Conservation (phyloP, 2,888 invertebrate species). For the Dryadula phaetusa region DNA sequence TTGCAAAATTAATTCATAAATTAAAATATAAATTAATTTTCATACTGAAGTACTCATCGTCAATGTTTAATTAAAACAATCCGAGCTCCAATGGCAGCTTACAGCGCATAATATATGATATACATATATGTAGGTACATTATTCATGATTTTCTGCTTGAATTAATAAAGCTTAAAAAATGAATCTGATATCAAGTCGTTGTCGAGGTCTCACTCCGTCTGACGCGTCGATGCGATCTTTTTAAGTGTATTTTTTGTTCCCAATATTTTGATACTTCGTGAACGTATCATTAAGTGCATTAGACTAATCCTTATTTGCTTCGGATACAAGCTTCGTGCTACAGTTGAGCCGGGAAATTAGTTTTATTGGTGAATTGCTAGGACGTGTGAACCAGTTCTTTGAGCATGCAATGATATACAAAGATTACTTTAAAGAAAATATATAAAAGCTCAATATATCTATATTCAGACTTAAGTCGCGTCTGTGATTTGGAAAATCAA, state of each 20-base stretch:
- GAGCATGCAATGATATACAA: background rate
- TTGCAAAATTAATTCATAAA: too few species aligned
- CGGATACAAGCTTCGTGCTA: slow-evolving; percentile 4
- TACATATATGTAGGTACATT: background rate
- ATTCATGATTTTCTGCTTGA: slow-evolving; percentile 8
- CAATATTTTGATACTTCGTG: slow-evolving; percentile 44
- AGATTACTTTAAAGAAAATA: background rate
- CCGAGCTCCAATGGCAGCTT: too few species aligned
- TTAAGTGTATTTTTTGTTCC: slow-evolving; percentile 39
- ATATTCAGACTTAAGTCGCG: too few species aligned
- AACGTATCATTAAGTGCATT: slow-evolving; percentile 42
- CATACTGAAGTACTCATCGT: background rate
- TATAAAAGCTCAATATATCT: background rate
- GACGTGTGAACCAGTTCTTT: background rate
- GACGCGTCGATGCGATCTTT: slow-evolving; percentile 34
- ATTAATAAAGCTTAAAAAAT: slow-evolving; percentile 25
- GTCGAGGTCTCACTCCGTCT: slow-evolving; percentile 30
- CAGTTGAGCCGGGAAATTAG: background rate
- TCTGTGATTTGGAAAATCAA: too few species aligned
- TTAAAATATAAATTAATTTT: background rate
- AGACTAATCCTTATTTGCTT: slow-evolving; percentile 35
- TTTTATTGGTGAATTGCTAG: background rate
- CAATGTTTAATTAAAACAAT: background rate
- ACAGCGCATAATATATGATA: background rate
- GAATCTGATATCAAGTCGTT: slow-evolving; percentile 30